Base-by-base conservation (phyloP, 37 sponge, comb jelly and placozoan genomes). In the Cladorhizidae sp. region DNA sequence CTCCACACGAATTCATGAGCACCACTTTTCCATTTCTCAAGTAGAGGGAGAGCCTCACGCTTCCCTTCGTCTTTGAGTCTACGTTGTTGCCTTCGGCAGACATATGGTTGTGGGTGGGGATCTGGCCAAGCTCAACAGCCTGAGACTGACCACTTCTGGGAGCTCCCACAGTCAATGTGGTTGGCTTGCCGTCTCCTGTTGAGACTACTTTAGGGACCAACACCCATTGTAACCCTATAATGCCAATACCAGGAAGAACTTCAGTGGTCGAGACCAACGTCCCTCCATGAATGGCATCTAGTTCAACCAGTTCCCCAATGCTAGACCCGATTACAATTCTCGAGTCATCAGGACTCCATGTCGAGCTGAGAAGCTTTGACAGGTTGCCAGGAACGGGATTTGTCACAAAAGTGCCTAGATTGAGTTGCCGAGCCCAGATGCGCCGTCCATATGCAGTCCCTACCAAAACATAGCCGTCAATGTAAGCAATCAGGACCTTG, bases 11-110 rank as follows among this genome's bases (percentile, higher is more conserved):
- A 38, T 80, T 87, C 94, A 94, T 94, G 61, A 94, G 68, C 32
- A 94, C 94, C n/a, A 94, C 94, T 73, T 94, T 94, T 26, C 94
- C 94, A 65, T 94, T 94, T 41, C 84, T 41, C 29, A 94, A 80
- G 77, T 90, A 94, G 29, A 94, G 85, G 9, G 94, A 90, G 17
- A 94, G 81, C 45, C 92, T 70, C 43, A 85, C 90, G 40, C 55
- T 84, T 3, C 69, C 57, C 21, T 20, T 25, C 1, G 31, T 28
- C 29, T 43, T 65, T 18, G 22, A 21, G 54, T 52, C 40, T 23
- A 33, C 55, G n/a, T 21, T 29, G 9, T 51, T 37, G 12, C 54
- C 76, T 17, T 68, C 62, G 18, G 79, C 55, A 50, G 69, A 54
- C n/a, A 38, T 43, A 40, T 12, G 56, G 14, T 51, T 54, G 22